phyloP scores from a whole-genome alignment of 1,140 invertebrate species.

The Grapholita molesta region DNA sequence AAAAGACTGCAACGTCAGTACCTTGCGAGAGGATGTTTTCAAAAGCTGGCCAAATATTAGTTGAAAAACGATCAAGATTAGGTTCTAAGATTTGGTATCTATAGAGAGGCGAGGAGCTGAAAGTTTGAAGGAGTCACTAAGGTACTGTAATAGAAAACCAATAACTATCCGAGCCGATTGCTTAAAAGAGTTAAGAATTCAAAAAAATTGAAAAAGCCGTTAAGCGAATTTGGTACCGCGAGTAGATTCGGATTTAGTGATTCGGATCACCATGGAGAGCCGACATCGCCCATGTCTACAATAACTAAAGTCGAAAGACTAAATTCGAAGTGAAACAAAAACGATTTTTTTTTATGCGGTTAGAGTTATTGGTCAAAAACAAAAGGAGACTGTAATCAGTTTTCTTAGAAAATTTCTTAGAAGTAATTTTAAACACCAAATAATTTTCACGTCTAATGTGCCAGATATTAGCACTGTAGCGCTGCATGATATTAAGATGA shows the following conservation, averaged over 20 bases:
- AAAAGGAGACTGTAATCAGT: constrained; percentile 13
- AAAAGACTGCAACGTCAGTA: constrained; percentile 42
- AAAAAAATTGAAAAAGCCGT: no score
- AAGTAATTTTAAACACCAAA: constrained; percentile 21
- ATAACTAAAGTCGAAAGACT: no score
- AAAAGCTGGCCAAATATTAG: constrained; percentile 23
- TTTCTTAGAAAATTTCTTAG: constrained; percentile 21
- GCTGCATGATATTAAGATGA: not conserved
- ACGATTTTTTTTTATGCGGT: constrained; percentile 19
- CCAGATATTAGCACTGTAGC: not conserved
- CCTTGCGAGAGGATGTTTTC: constrained; percentile 38
- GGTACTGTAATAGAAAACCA: no score
- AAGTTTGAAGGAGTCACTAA: no score
- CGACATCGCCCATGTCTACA: no score
- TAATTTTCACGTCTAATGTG: constrained; percentile 13
- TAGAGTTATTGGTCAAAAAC: constrained; percentile 18
- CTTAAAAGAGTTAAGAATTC: no score
- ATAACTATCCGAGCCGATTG: no score
- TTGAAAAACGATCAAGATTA: not conserved
- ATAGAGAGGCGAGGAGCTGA: no score
- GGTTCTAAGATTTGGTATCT: no score
- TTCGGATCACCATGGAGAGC: no score
- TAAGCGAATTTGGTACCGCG: no score
- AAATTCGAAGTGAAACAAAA: constrained; percentile 20
- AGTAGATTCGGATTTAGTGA: no score